These are phyloP conservation scores for Phaethornis superciliosus DNA, from an alignment of 2,113 vertebrate genomes.

Conservation along the genomic window DNA sequence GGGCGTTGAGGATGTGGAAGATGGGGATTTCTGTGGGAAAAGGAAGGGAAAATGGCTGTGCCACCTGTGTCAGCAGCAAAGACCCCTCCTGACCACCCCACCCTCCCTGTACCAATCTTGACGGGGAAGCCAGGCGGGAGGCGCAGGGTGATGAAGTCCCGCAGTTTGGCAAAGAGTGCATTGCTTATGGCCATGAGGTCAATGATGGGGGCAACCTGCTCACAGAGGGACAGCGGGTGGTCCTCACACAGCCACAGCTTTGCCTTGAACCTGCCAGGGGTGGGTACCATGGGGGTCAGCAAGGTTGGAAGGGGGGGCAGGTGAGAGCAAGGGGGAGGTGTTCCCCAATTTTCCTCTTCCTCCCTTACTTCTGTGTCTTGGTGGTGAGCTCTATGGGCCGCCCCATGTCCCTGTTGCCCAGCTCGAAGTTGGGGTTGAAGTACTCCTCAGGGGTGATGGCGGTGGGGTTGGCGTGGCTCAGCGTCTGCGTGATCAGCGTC, in stretches of 20 bases:
- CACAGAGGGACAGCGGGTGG: slow-evolving; percentile 92
- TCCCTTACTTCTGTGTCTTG: slow-evolving; percentile 95
- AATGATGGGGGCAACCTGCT: slow-evolving; percentile 96
- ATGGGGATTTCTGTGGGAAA: slow-evolving; percentile 90
- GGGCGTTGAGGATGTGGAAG: slow-evolving; percentile 96
- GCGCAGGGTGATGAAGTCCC: slow-evolving; percentile 95
- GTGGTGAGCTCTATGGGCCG: slow-evolving; percentile 95
- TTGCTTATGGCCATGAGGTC: slow-evolving; percentile 99
- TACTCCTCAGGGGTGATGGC: slow-evolving; percentile 96
- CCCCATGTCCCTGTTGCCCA: slow-evolving; percentile 90
- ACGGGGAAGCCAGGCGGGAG: slow-evolving; percentile 94
- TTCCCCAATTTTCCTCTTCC: background rate
- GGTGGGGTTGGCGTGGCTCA: slow-evolving; percentile 89
- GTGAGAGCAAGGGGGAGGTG: background rate
- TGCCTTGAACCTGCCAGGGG: slow-evolving; percentile 89
- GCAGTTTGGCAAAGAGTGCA: slow-evolving; percentile 93
- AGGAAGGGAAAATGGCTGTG: background rate
- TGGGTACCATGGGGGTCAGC: background rate
- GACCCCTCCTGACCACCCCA: too few species aligned
- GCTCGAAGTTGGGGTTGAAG: slow-evolving; percentile 89
- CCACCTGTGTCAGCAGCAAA: background rate
- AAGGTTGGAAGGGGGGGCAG: rapidly evolving
- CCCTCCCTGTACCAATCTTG: slow-evolving; percentile 86
- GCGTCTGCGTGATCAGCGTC: slow-evolving; percentile 93
- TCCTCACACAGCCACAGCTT: slow-evolving; percentile 97